Base-by-base conservation (phyloP, 37 sponge, comb jelly and placozoan species). In the Dysidea cf. avara region DNA sequence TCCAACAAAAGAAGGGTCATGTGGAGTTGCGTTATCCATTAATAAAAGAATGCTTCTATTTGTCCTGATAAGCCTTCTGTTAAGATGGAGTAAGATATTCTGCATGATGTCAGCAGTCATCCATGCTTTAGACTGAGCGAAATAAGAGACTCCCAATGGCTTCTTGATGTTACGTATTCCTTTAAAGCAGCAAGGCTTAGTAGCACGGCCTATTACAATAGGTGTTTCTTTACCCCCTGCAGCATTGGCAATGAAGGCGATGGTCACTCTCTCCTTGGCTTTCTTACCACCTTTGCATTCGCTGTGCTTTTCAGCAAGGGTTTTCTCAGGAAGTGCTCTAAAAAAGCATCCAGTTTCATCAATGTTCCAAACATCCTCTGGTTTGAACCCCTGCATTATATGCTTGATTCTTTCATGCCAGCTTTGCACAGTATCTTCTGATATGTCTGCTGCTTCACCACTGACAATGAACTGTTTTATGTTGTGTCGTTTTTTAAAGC, bases 11-110 rank as follows among this genome's bases (percentile, higher is more conserved):
- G n/a, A n/a, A n/a, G n/a, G n/a, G n/a, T n/a, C n/a, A n/a, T n/a
- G n/a, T n/a, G n/a, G n/a, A n/a, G n/a, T n/a, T 66, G 86, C 78
- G 68, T 84, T 84, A 61, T 84, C 78, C 78, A 84, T 72, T 18
- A 84, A 39, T 25, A 84, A 39, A 14, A 84, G 56, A 72, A 84
- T 40, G 1, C 20, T 56, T 16, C 80, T 36, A 58, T 52, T 57
- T 46, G 39, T 72, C 20, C 52, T 50, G 25, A 53, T 63, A 39
- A 85, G 49, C 24, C 4, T 31, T 18, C 32, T 21, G 56, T 85
- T 85, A 13, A 85, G 25, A 31, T 72, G 72, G 20, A 80, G 34
- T 26, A 79, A 36, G 39, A 80, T 37, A 2, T 24, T 48, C 2
- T 80, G 80, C 74, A 72, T 22, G 39, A 79, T 72, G 14, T 79